Conservation (phyloP, 2,797 vertebrate species). For the Coccyzus lansbergi region DNA sequence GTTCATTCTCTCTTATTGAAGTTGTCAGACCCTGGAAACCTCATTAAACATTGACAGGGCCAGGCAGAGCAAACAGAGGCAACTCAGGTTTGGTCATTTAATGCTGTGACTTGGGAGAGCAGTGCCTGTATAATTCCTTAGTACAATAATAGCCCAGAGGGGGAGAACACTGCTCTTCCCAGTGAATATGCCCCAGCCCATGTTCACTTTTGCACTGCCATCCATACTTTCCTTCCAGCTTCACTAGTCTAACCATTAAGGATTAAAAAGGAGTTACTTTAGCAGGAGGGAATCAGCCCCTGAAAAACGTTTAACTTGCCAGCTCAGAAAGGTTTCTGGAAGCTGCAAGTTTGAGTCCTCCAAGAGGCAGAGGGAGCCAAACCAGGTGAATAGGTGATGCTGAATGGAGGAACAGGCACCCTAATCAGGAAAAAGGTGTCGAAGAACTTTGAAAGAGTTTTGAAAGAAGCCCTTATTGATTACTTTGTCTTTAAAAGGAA, state of each 20-base stretch:
- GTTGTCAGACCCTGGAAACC: fast-evolving
- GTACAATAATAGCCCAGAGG: neutral
- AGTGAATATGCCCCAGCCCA: neutral
- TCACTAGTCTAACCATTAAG: neutral
- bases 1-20: neutral
- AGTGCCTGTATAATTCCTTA: neutral
- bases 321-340: neutral
- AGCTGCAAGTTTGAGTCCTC: neutral
- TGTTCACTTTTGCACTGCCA: neutral
- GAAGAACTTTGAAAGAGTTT: neutral
- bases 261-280: neutral
- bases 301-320: neutral
- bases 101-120: neutral
- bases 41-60: neutral
- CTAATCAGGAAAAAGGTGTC: neutral
- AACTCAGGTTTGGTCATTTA: neutral
- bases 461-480: neutral
- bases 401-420: neutral
- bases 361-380: neutral
- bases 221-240: neutral
- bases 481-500: neutral
- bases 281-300: neutral
- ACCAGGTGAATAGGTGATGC: neutral
- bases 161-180: neutral
- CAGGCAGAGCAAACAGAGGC: neutral